Evolutionary conservation across 2,113 vertebrate species (phyloP).

Genomic region (Manacus vitellinus): DNA sequence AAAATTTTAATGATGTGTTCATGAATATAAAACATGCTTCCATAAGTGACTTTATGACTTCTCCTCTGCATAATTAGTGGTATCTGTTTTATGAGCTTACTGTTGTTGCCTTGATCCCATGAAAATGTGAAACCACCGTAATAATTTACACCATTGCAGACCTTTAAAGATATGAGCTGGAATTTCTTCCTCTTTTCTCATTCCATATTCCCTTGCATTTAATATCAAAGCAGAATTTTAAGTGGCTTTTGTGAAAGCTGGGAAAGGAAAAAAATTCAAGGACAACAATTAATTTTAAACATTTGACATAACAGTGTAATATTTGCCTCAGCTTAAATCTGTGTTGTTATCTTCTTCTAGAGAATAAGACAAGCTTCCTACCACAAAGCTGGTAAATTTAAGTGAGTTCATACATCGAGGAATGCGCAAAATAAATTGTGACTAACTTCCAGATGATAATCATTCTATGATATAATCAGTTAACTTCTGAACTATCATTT

Average conservation of each 20-base stretch:
- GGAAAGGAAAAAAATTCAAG: background rate
- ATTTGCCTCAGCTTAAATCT: background rate
- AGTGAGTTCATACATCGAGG: background rate
- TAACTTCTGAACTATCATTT: background rate
- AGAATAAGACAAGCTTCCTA: background rate
- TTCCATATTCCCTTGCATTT: background rate
- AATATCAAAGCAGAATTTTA: conserved; percentile 16
- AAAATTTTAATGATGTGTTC: conserved; percentile 88
- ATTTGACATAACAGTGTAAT: background rate
- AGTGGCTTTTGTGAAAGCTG: background rate
- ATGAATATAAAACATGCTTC: conserved; percentile 85
- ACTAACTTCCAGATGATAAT: background rate
- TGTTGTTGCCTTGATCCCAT: conserved; percentile 82
- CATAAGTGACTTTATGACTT: conserved; percentile 81
- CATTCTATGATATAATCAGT: background rate
- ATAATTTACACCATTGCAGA: conserved; percentile 79
- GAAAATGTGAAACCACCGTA: conserved; percentile 84
- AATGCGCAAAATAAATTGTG: background rate
- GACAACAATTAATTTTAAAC: conserved; percentile 1
- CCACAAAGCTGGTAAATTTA: background rate
- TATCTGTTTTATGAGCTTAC: conserved; percentile 87
- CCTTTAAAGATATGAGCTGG: conserved; percentile 69
- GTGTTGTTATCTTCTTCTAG: background rate
- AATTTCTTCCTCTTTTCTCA: conserved; percentile 33
- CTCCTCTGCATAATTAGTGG: conserved; percentile 85